Evolutionary conservation across 2,797 vertebrate species (phyloP).

Genomic region (Toxotes lorentzi): DNA sequence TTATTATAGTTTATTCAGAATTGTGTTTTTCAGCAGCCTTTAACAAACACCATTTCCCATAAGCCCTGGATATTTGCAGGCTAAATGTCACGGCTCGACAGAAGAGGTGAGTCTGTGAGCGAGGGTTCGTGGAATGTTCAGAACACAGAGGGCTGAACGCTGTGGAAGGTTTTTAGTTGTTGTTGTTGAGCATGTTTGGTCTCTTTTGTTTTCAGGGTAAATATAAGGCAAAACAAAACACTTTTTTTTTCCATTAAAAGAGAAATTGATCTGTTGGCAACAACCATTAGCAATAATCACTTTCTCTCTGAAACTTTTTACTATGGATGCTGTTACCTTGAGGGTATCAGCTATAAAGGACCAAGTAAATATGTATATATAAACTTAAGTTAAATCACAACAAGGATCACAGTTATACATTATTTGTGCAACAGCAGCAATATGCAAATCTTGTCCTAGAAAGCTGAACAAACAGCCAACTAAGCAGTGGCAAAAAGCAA

Average conservation of each 20-base stretch:
- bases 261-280: neutral
- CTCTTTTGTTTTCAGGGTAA: neutral
- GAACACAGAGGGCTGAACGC: too few species aligned
- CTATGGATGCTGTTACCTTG: neutral
- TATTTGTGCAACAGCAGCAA: slow-evolving; percentile 33
- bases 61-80: too few species aligned
- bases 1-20: too few species aligned
- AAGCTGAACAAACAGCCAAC: slow-evolving; percentile 39
- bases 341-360: neutral
- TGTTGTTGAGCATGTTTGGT: neutral
- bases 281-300: neutral
- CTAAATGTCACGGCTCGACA: too few species aligned
- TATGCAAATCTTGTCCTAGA: slow-evolving; percentile 50
- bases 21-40: too few species aligned
- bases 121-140: too few species aligned
- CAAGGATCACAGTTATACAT: slow-evolving; percentile 4
- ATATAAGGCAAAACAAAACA: neutral
- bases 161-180: too few species aligned
- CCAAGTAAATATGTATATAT: slow-evolving; percentile 7
- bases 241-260: neutral
- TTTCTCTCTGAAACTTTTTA: neutral
- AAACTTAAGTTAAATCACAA: slow-evolving; percentile 11
- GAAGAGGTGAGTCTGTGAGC: too few species aligned
- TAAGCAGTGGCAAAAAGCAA: slow-evolving; percentile 27
- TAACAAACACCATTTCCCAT: too few species aligned